phyloP scores from a whole-genome alignment of 1,140 invertebrate genomes.

The Platyscapa corneri region DNA sequence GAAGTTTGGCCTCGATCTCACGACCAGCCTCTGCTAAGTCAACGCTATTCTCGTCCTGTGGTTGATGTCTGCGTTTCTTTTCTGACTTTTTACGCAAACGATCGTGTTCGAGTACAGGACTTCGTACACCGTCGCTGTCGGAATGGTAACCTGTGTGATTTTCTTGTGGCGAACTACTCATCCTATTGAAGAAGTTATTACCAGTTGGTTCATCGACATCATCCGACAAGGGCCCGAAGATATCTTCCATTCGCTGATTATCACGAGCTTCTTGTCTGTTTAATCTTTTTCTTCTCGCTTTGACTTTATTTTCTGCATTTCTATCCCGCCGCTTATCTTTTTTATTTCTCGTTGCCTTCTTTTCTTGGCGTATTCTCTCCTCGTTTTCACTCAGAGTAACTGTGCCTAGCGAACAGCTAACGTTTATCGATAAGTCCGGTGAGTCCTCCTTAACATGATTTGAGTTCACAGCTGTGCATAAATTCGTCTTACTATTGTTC shows the following conservation, averaged over 20 bases:
- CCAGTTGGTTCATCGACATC: conserved; percentile 72
- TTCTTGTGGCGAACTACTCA: conserved; percentile 59
- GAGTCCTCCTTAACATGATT: conserved; percentile 63
- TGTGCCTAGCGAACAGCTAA: conserved; percentile 61
- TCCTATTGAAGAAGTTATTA: conserved; percentile 65
- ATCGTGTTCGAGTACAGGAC: conserved; percentile 65
- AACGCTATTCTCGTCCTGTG: conserved; percentile 84
- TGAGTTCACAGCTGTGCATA: conserved; percentile 40
- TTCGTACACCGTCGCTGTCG: conserved; percentile 66
- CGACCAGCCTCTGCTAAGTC: conserved; percentile 86
- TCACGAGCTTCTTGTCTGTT: conserved; percentile 72
- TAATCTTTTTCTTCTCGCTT: conserved; percentile 75
- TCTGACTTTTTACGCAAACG: conserved; percentile 76
- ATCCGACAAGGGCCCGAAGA: conserved; percentile 89
- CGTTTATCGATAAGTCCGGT: conserved; percentile 35
- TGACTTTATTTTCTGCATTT: conserved; percentile 77
- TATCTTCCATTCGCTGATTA: conserved; percentile 86
- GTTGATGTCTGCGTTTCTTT: conserved; percentile 78
- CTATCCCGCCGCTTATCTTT: conserved; percentile 83
- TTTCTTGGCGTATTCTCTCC: conserved; percentile 72
- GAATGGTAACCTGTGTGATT: conserved; percentile 65
- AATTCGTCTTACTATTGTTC: conserved; percentile 60
- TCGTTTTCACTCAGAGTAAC: conserved; percentile 72
- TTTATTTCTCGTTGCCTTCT: conserved; percentile 79
- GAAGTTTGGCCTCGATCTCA: conserved; percentile 85